A percentile compares a stretch with the other conserved stretches of the same genome.
phyloP scores from a whole-genome alignment of 1,140 invertebrate species.

The Anagrus nilaparvatae region DNA sequence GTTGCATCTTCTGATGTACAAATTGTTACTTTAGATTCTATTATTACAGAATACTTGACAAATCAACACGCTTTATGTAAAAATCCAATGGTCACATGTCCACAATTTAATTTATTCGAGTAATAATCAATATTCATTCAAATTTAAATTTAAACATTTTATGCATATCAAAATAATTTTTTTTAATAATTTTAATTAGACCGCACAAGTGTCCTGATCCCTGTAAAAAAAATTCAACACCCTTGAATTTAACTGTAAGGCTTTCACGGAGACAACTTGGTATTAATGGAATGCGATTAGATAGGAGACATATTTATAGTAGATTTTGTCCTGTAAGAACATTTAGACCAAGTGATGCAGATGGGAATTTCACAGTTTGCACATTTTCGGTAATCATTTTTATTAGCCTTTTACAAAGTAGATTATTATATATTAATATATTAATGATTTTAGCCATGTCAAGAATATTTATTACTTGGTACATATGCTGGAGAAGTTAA shows the following conservation, averaged over 20 bases:
- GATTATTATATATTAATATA: not conserved
- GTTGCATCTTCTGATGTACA: conserved; percentile 31
- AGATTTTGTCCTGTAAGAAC: conserved; percentile 80
- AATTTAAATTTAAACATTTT: conserved; percentile 10
- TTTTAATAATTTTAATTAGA: conserved; percentile 37
- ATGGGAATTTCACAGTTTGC: conserved; percentile 74
- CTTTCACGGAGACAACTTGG: conserved; percentile 46
- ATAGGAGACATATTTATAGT: conserved; percentile 77
- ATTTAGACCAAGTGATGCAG: conserved; percentile 62
- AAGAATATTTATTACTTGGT: conserved; percentile 73
- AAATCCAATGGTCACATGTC: conserved; percentile 85
- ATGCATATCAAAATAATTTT: conserved; percentile 7
- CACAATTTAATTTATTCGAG: conserved; percentile 80
- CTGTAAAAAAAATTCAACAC: conserved; percentile 57
- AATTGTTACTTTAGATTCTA: conserved; percentile 72
- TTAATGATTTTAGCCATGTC: conserved; percentile 51
- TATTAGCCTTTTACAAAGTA: conserved; percentile 7
- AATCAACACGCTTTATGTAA: conserved; percentile 92
- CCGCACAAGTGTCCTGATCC: conserved; percentile 91
- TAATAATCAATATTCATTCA: conserved; percentile 37
- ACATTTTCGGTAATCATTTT: conserved; percentile 53
- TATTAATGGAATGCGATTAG: conserved; percentile 47
- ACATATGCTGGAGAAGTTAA: conserved; percentile 81
- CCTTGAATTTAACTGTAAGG: conserved; percentile 61
- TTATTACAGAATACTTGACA: conserved; percentile 90